Conservation (phyloP, 2,797 vertebrate genomes). For the Capromys pilorides region DNA sequence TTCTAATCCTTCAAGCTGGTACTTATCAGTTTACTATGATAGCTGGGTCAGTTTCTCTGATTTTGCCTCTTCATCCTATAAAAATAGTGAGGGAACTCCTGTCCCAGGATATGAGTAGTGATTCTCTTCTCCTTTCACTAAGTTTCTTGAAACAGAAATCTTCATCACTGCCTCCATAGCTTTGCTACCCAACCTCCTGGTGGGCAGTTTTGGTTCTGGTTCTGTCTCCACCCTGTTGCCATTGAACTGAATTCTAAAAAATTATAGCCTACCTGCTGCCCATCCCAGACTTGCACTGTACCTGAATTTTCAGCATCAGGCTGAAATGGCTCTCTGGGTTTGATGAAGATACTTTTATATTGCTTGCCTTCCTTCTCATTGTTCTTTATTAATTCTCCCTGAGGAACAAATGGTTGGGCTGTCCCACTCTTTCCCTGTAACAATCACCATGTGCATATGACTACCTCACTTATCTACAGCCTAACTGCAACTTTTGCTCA, state of each 20-base stretch:
- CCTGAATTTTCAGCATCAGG: neutral
- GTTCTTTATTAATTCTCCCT: neutral
- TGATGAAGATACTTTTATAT: neutral
- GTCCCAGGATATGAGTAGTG: neutral
- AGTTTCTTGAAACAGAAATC: neutral
- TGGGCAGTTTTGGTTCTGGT: neutral
- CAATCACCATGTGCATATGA: neutral
- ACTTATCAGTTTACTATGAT: neutral
- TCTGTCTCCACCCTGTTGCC: neutral
- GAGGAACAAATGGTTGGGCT: neutral
- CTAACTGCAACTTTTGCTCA: neutral
- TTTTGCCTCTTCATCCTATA: neutral
- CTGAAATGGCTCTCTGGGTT: neutral
- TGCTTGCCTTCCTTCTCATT: neutral
- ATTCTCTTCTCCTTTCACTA: neutral
- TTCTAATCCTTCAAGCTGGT: neutral
- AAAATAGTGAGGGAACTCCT: neutral
- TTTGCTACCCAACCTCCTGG: neutral
- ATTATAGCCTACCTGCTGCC: neutral
- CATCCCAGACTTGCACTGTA: neutral
- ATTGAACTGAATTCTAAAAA: neutral
- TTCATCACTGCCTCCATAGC: neutral
- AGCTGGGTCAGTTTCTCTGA: neutral
- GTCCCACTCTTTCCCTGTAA: neutral
- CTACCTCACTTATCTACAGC: neutral